A percentile compares a stretch with the other conserved stretches of the same genome.
Conservation (phyloP, 2,888 invertebrate genomes). For the Fabriciana adippe region DNA sequence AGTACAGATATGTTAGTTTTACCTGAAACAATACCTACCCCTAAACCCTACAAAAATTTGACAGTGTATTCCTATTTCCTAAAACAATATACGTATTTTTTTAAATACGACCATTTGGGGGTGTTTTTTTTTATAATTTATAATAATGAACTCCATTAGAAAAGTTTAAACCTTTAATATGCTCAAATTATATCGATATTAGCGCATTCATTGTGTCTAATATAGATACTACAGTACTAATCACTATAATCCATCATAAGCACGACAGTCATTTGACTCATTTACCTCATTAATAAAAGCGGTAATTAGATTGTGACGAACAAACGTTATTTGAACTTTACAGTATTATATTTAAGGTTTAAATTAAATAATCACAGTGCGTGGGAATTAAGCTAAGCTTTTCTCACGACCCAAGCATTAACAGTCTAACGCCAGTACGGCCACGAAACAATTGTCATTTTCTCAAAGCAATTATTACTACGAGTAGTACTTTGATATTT, state of each 20-base stretch:
- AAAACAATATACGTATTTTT: too few relatives aligned
- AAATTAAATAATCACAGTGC: slow-evolving; percentile 2
- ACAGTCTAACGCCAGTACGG: slow-evolving; percentile 22
- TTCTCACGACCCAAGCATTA: slow-evolving; percentile 33
- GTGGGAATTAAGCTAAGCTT: slow-evolving; percentile 15
- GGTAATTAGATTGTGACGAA: slow-evolving; percentile 26
- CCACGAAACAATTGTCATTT: slow-evolving; percentile 13
- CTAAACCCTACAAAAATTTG: too few relatives aligned
- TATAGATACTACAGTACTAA: slow-evolving; percentile 7
- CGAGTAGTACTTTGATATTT: too few relatives aligned
- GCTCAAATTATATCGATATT: too few relatives aligned
- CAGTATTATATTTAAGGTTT: background rate
- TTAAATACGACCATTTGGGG: too few relatives aligned
- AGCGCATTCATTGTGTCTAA: too few relatives aligned
- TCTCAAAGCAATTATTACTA: background rate
- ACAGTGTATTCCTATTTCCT: too few relatives aligned
- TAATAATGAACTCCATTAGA: too few relatives aligned
- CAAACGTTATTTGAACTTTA: slow-evolving; percentile 1
- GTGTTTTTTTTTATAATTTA: too few relatives aligned
- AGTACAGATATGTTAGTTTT: too few relatives aligned
- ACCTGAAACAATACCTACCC: too few relatives aligned
- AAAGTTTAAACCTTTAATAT: too few relatives aligned
- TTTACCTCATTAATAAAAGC: slow-evolving; percentile 33
- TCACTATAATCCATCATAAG: background rate
- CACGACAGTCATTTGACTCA: slow-evolving; percentile 22